phyloP scores from a whole-genome alignment of 2,113 vertebrate genomes.

The Octodon degus region DNA sequence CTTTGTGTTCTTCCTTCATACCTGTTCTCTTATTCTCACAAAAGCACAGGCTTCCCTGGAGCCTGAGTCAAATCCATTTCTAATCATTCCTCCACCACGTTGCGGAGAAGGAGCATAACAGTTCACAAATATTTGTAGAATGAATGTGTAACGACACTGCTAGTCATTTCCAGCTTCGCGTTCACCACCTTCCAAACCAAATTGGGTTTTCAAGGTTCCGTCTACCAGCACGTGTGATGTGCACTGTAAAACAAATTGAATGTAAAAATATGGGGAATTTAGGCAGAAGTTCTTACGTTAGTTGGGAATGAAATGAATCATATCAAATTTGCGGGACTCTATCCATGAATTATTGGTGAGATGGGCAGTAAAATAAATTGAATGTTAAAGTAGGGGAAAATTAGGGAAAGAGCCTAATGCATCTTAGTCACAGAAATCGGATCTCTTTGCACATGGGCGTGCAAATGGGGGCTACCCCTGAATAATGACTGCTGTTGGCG shows the following conservation, averaged over 20 bases:
- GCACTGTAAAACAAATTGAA: conserved; percentile 78
- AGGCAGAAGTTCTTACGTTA: conserved; percentile 70
- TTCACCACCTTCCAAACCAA: conserved; percentile 66
- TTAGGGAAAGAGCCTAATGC: conserved; percentile 58
- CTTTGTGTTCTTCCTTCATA: not conserved
- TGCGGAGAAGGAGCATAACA: not conserved
- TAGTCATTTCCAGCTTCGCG: conserved; percentile 61
- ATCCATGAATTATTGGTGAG: conserved; percentile 73
- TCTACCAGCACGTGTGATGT: conserved; percentile 14
- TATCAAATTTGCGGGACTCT: conserved; percentile 75
- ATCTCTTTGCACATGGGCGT: not conserved
- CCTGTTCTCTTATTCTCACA: rapidly evolving
- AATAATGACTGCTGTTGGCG: not conserved
- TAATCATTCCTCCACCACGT: not conserved
- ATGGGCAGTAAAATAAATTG: conserved; percentile 79
- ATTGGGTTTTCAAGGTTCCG: conserved; percentile 68
- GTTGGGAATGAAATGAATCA: conserved; percentile 78
- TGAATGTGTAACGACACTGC: conserved; percentile 40
- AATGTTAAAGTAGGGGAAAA: conserved; percentile 78
- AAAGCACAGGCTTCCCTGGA: rapidly evolving
- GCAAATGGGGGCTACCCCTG: rapidly evolving
- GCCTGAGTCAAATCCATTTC: not conserved
- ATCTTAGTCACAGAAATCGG: conserved; percentile 36
- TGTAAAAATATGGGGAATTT: conserved; percentile 78
- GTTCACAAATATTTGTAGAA: conserved; percentile 56